Evolutionary conservation across 1,140 invertebrate genomes (phyloP).

Genomic region (Drosophila bocqueti): DNA sequence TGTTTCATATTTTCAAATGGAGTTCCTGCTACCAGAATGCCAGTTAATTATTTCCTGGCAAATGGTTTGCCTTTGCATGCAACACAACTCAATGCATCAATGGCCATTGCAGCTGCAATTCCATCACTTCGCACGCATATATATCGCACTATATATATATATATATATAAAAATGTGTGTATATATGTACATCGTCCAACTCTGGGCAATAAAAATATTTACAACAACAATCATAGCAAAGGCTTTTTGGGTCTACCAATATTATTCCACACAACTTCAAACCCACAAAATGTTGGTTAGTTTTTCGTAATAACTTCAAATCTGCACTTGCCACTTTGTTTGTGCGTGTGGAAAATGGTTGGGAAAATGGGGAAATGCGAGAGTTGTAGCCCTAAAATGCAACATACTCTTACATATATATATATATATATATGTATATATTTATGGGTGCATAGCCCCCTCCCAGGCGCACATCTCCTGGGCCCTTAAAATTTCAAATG

Average conservation of each 20-base stretch:
- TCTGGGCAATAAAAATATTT: constrained; percentile 71
- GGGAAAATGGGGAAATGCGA: constrained; percentile 1
- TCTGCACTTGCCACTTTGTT: constrained; percentile 83
- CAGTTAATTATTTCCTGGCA: constrained; percentile 48
- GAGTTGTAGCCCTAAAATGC: constrained; percentile 43
- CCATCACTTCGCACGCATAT: constrained; percentile 14
- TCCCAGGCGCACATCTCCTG: constrained; percentile 21
- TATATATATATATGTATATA: background rate
- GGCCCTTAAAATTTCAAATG: constrained; percentile 58
- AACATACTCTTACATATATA: constrained; percentile 19
- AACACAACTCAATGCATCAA: constrained; percentile 42
- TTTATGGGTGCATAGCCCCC: constrained; percentile 3
- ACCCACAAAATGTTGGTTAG: constrained; percentile 85
- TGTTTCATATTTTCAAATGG: constrained; percentile 27
- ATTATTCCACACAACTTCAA: constrained; percentile 85
- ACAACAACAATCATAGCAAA: constrained; percentile 64
- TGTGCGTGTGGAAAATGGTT: constrained; percentile 24
- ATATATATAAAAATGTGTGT: background rate
- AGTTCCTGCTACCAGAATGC: constrained; percentile 15
- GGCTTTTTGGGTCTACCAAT: constrained; percentile 84
- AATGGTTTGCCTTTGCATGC: constrained; percentile 16
- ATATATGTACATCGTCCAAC: constrained; percentile 10
- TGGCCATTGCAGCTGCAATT: constrained; percentile 40
- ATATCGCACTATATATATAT: background rate
- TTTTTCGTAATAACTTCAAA: constrained; percentile 85